Conservation (phyloP, 64 coral and sea anemone species). For the Acropora tenuis region DNA sequence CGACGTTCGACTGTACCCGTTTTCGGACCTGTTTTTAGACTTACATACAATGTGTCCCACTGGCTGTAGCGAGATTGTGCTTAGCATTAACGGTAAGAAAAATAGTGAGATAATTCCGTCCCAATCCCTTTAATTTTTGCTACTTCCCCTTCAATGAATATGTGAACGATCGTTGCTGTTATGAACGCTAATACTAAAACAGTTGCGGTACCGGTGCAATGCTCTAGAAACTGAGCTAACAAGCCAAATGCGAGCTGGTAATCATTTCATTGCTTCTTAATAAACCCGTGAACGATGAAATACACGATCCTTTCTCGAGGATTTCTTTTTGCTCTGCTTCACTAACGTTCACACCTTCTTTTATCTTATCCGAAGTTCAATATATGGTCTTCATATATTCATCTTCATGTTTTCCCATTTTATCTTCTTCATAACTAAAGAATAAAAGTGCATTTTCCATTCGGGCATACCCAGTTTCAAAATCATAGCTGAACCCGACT, state of each 20-base stretch:
- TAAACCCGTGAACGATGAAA: neutral
- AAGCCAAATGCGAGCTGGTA: neutral
- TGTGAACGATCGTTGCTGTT: neutral
- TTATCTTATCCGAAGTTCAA: neutral
- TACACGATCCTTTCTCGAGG: too few relatives aligned
- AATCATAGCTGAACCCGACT: neutral
- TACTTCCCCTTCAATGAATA: slow-evolving; percentile 6
- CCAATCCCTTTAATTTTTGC: neutral
- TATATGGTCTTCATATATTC: neutral
- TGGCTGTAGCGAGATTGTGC: neutral
- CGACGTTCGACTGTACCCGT: too few relatives aligned
- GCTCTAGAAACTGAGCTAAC: neutral
- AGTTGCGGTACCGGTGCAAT: neutral
- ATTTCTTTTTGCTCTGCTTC: neutral
- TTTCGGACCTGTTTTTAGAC: neutral
- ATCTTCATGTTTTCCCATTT: neutral
- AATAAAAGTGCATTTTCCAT: neutral
- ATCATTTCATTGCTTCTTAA: neutral
- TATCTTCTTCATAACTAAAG: neutral
- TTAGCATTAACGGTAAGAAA: neutral
- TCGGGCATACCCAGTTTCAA: neutral
- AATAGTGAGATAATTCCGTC: neutral
- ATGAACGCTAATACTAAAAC: neutral
- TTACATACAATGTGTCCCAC: neutral
- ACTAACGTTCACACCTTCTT: neutral